These are phyloP conservation scores for Biston stratarius DNA, from an alignment of 2,888 invertebrate species.

Conservation along the genomic window DNA sequence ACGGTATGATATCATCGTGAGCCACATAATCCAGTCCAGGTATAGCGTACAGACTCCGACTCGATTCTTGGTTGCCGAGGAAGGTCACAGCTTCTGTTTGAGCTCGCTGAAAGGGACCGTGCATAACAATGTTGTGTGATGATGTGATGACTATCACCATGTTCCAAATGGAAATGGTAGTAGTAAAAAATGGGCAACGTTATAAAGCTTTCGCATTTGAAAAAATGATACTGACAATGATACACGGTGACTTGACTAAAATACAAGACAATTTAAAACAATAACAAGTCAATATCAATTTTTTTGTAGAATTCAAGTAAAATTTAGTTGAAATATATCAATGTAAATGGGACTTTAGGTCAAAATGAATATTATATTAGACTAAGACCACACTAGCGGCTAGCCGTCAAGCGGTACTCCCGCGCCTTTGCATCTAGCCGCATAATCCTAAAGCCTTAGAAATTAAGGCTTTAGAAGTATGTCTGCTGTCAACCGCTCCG, in stretches of 20 bases:
- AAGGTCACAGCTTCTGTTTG: constrained; percentile 99
- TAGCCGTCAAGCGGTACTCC: too few species aligned
- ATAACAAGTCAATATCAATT: background rate
- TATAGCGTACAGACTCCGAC: constrained; percentile 97
- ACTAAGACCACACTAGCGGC: too few species aligned
- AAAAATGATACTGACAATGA: too few species aligned
- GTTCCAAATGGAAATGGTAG: constrained; percentile 8
- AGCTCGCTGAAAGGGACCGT: constrained; percentile 90
- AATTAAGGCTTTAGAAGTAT: too few species aligned
- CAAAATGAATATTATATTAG: too few species aligned
- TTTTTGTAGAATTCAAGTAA: background rate
- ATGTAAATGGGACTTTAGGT: too few species aligned
- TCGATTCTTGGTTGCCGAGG: constrained; percentile 97
- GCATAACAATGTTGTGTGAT: constrained; percentile 8
- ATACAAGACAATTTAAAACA: background rate
- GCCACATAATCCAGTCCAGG: constrained; percentile 99
- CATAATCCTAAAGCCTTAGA: too few species aligned
- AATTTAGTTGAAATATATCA: too few species aligned
- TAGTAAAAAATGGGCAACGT: background rate
- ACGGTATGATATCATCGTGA: constrained; percentile 98
- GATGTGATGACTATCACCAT: constrained; percentile 18
- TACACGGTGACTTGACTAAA: background rate
- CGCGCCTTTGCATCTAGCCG: too few species aligned
- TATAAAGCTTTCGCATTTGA: background rate
- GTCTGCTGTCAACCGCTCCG: too few species aligned